Evolutionary conservation across 2,888 invertebrate species (phyloP), one percentile per base, ranked within the genome.

Genomic region (Drosophila phalerata): DNA sequence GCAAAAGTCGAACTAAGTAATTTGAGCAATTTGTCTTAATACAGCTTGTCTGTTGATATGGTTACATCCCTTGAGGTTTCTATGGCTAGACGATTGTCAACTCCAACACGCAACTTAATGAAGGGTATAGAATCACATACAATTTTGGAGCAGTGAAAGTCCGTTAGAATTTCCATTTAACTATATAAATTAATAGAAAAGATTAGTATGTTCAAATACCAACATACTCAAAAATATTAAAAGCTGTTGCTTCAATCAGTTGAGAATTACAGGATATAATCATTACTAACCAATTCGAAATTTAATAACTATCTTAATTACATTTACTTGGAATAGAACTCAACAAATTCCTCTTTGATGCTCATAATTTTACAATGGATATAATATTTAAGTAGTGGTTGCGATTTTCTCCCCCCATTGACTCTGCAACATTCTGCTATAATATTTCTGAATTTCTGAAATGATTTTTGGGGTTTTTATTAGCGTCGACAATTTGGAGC

Each of bases 401-500:
- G 55, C 25, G 57, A 56, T 69, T 19, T 68, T 67, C 25, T 34
- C 15, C 57, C 47, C 25, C 57, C 62, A 69, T 73, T 73, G 43
- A 62, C 60, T 60, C 64, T 28, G 56, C 37, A 77, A 62, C 48
- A 63, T 63, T 57, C 60, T 22, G 49, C 32, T 13, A 28, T 28
- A 62, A 69, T 40, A 57, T 47, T 69, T 45, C n/a, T 55, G 10
- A 8, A 34, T 69, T 68, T 73, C 45, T 73, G 22, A 62, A 63
- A 69, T 75, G 45, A 73, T 72, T 77, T 72, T 68, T 69, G 49
- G 40, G 34, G 19, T 62, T 66, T 73, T 51, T 60, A 30, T 49
- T 51, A 56, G 70, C 56, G 69, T 70, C 69, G 64, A 55, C 55
- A 81, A 87, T 73, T 67, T 85, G 69, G 85, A 88, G 65, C 88